A percentile compares a stretch with the other conserved stretches of the same genome.
phyloP scores from a whole-genome alignment of 2,113 vertebrate species.

The pig (Sus scrofa) region T2T-Sscrofa CM000812.6:277553001-277553500 shows the following conservation, averaged over 20 bases:
- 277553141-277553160: slow-evolving; percentile 4
- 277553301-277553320: background rate
- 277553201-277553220: slow-evolving; percentile 62
- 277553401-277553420: background rate
- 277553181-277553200: slow-evolving; percentile 58
- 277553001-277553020: background rate
- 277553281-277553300: slow-evolving; percentile 58
- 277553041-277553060: background rate
- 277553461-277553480: background rate
- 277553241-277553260: slow-evolving; percentile 50
- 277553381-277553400: slow-evolving; percentile 21
- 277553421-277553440: background rate
- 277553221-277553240: slow-evolving; percentile 51
- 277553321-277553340: background rate
- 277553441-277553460: background rate
- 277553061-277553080: background rate
- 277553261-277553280: slow-evolving; percentile 52
- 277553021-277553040: slow-evolving; percentile 23
- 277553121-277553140: slow-evolving; percentile 56
- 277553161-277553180: slow-evolving; percentile 22
- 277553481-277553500: background rate
- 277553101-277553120: slow-evolving; percentile 47
- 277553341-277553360: background rate
- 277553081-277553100: background rate
- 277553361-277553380: background rate